These are phyloP conservation scores for Eutrigla gurnardus DNA, from an alignment of 2,797 vertebrate genomes.

Conservation along the genomic window DNA sequence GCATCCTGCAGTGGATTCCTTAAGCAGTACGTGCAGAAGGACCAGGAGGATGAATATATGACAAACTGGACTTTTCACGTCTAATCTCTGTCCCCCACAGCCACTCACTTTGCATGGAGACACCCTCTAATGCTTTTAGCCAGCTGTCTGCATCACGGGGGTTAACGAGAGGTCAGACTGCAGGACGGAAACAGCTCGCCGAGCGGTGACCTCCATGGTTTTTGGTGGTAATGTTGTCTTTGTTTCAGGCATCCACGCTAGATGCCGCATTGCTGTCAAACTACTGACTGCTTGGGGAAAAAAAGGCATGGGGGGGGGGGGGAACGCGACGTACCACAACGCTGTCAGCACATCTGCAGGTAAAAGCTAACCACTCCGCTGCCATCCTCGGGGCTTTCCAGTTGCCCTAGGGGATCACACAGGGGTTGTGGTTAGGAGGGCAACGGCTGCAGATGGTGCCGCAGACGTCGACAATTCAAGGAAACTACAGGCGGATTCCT, in stretches of 20 bases:
- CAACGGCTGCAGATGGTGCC: conserved; percentile 44
- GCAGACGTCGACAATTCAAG: conserved; percentile 50
- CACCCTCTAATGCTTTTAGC: not conserved
- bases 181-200: not conserved
- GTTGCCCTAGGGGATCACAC: conserved; percentile 48
- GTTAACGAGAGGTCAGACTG: conserved; percentile 32
- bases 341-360: conserved; percentile 67
- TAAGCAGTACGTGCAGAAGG: not conserved
- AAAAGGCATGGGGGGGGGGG: conserved; percentile 54
- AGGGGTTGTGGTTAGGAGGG: conserved; percentile 45
- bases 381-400: conserved; percentile 75
- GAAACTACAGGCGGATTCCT: conserved; percentile 63
- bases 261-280: conserved; percentile 29
- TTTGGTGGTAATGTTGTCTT: conserved; percentile 2
- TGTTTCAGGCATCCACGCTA: conserved; percentile 28
- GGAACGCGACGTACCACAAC: conserved; percentile 65
- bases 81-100: conserved; percentile 8
- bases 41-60: conserved; percentile 1
- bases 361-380: conserved; percentile 60
- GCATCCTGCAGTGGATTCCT: not conserved
- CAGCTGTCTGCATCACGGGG: conserved; percentile 15
- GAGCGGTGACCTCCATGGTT: conserved; percentile 2
- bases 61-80: conserved; percentile 24
- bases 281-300: conserved; percentile 52
- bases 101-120: conserved; percentile 16